These are phyloP conservation scores for Pseudochromis fuscus DNA, from an alignment of 2,797 vertebrate genomes.

Conservation along the genomic window DNA sequence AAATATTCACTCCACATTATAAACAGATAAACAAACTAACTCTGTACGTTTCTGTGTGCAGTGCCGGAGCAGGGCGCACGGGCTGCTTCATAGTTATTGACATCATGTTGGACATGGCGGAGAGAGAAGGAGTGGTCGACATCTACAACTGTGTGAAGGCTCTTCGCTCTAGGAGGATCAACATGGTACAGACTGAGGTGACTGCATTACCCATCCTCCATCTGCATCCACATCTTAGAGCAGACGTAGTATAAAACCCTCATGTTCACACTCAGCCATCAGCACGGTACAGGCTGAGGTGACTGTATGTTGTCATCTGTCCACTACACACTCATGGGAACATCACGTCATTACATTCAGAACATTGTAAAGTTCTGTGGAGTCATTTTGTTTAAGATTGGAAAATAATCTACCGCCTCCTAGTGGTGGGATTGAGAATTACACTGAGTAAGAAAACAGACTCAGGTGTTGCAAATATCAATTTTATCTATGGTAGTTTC, in stretches of 20 bases:
- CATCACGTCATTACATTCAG: slow-evolving; percentile 15
- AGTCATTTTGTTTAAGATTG: background rate
- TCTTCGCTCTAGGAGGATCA: slow-evolving; percentile 96
- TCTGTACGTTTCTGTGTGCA: slow-evolving; percentile 63
- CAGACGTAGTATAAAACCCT: slow-evolving; percentile 20
- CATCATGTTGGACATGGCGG: slow-evolving; percentile 99
- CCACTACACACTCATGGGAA: slow-evolving; percentile 42
- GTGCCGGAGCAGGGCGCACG: slow-evolving; percentile 96
- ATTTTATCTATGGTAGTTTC: too few relatives aligned
- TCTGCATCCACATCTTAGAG: slow-evolving; percentile 73
- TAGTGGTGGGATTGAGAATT: slow-evolving; percentile 12
- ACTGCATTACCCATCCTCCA: slow-evolving; percentile 84
- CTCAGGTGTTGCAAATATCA: too few relatives aligned
- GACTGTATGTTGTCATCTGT: slow-evolving; percentile 25
- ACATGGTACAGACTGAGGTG: slow-evolving; percentile 96
- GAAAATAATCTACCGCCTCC: slow-evolving; percentile 20
- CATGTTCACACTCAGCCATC: slow-evolving; percentile 33
- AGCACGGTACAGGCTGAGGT: slow-evolving; percentile 65
- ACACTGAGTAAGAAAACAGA: too few relatives aligned
- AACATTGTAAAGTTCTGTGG: background rate
- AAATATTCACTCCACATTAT: background rate
- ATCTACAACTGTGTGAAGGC: slow-evolving; percentile 99
- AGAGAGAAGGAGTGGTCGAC: slow-evolving; percentile 98
- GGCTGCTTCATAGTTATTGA: slow-evolving; percentile 99
- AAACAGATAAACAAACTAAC: too few relatives aligned